These are phyloP conservation scores for Stegastes partitus DNA, from an alignment of 2,113 vertebrate species.

Conservation along the genomic window DNA sequence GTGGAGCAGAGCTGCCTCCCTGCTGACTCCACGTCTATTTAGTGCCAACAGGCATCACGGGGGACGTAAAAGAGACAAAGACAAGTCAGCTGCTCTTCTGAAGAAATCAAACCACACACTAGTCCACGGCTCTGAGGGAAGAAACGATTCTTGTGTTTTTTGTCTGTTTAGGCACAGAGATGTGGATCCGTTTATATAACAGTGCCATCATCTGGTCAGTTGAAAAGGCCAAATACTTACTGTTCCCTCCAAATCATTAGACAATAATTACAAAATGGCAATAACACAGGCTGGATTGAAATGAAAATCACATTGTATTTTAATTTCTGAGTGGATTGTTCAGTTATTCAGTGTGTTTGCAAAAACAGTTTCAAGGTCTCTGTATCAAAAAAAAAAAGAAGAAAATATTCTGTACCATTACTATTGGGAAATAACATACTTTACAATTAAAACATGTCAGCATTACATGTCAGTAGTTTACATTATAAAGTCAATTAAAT, in stretches of 20 bases:
- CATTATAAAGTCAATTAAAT: conserved; percentile 82
- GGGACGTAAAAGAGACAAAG: no score
- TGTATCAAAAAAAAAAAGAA: conserved; percentile 65
- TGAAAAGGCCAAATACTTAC: background rate
- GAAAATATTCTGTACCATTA: conserved; percentile 51
- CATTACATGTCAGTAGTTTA: conserved; percentile 83
- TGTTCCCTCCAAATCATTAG: background rate
- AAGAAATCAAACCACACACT: no score
- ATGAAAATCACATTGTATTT: conserved; percentile 63
- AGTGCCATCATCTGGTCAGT: background rate
- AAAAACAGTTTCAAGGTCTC: conserved; percentile 65
- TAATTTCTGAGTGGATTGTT: conserved; percentile 65
- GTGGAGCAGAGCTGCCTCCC: no score
- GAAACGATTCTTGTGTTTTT: no score
- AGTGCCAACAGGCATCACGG: no score
- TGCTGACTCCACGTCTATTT: no score
- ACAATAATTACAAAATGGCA: background rate
- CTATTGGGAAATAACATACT: conserved; percentile 79
- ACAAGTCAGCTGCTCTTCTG: no score
- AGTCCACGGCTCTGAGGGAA: no score
- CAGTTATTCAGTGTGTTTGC: conserved; percentile 70
- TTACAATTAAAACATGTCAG: conserved; percentile 88
- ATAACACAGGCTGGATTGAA: conserved; percentile 10
- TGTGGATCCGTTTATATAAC: no score
- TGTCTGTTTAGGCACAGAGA: no score